Evolutionary conservation across 2,888 invertebrate genomes (phyloP), one percentile per base, ranked within the genome.

Genomic region (Pristionchus maxplancki): DNA sequence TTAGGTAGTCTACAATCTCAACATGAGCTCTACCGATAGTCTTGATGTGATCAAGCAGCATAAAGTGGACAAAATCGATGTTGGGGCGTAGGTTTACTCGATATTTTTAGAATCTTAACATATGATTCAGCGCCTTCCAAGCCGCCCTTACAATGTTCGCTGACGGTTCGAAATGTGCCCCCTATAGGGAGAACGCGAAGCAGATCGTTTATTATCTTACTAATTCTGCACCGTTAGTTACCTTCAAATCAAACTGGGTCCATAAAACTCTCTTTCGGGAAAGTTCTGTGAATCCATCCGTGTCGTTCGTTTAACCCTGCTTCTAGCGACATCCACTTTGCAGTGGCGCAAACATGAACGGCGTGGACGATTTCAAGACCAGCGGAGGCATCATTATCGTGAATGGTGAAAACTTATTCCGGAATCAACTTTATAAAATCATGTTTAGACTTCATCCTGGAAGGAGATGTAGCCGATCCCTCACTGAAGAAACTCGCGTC

Each of bases 331-430:
- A 71, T 5, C 1, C 37, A 74, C 34, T 15, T 64, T 74, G 34
- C 74, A 74, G 74, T 11, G 74, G 40, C 8, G 44, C 74, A 48
- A 81, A 81, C 20, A n/a, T 81, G 28, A 81, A 81, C 6, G 48
- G 48, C 6, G 78, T 28, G 1, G 48, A 81, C 9, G 48, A 28
- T 81, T 81, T 81, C 81, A 81, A 81, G 48, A 28, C 24, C 6
- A 11, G 28, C 0, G 81, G 81, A 48, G 81, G 81, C 15, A 81
- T 48, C 31, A 48, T 81, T n/a, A 28, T 81, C 34, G 81, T 81
- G 48, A 81, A 81, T 11, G 81, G 81, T 81, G n/a, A n/a, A n/a
- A n/a, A n/a, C n/a, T n/a, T n/a, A n/a, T n/a, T n/a, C n/a, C 44
- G 44, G 17, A 1, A 17, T 15, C 9, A 31, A 13, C 15, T 31